These are phyloP conservation scores for Linnaemya tessellans DNA, from an alignment of 2,888 invertebrate species.

Conservation along the genomic window DNA sequence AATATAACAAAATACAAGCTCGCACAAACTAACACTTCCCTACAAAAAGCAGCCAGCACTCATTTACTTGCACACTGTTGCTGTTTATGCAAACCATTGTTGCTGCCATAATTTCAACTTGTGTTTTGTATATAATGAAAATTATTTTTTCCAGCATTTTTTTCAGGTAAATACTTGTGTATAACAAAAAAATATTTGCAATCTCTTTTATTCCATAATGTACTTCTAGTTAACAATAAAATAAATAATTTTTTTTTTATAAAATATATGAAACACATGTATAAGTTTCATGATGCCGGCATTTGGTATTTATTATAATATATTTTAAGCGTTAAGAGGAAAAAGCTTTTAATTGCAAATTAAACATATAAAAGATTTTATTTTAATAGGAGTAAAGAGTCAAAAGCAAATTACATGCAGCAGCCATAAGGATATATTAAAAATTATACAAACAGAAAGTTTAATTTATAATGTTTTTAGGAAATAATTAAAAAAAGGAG, in stretches of 20 bases:
- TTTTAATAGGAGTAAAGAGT: constrained; percentile 1
- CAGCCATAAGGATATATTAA: neutral
- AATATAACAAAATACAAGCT: constrained; percentile 41
- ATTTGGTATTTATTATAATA: constrained; percentile 18
- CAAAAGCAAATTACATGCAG: constrained; percentile 6
- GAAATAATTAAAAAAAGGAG: neutral
- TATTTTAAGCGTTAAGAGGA: neutral
- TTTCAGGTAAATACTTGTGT: neutral
- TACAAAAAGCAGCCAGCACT: constrained; percentile 17
- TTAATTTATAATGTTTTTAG: neutral
- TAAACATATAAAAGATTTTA: neutral
- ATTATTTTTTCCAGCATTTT: neutral
- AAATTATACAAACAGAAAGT: neutral
- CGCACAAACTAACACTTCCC: constrained; percentile 22
- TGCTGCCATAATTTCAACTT: neutral
- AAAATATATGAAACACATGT: constrained; percentile 49
- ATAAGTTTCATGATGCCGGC: constrained; percentile 52
- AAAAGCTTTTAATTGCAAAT: constrained; percentile 36
- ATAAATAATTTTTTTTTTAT: constrained; percentile 35
- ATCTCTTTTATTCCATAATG: neutral
- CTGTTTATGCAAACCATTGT: constrained; percentile 20
- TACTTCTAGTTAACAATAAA: constrained; percentile 9
- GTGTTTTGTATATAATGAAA: neutral
- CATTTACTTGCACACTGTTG: constrained; percentile 40
- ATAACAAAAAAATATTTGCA: neutral